These are phyloP conservation scores for Puntigrus tetrazona DNA, from an alignment of 2,113 vertebrate species.

Conservation along the genomic window DNA sequence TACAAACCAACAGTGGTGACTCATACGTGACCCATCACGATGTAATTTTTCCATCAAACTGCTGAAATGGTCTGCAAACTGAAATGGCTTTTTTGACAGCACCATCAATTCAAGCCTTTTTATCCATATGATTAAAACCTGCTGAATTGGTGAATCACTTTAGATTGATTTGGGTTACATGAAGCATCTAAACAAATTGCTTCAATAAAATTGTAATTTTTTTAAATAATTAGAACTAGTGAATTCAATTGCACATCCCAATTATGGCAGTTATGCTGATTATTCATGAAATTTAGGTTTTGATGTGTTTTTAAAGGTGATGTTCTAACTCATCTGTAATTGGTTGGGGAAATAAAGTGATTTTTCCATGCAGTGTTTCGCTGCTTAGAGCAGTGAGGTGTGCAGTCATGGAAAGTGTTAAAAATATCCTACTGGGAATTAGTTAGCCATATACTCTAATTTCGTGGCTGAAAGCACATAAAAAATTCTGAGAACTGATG, in stretches of 20 bases:
- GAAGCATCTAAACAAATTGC: not conserved
- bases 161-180: not conserved
- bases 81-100: slow-evolving; percentile 28
- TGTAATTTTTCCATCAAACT: slow-evolving; percentile 61
- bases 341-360: not conserved
- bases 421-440: slow-evolving; percentile 60
- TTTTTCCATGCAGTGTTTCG: slow-evolving; percentile 16
- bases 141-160: not conserved
- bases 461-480: slow-evolving; percentile 46
- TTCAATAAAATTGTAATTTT: not conserved
- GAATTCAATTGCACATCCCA: not conserved
- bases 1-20: slow-evolving; percentile 38
- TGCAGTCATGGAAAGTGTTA: slow-evolving; percentile 63
- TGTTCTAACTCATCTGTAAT: not conserved
- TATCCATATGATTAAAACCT: not conserved
- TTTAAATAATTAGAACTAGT: not conserved
- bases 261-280: not conserved
- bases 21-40: slow-evolving; percentile 52
- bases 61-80: slow-evolving; percentile 39
- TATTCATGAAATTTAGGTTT: not conserved
- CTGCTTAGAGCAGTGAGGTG: slow-evolving; percentile 51
- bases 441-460: slow-evolving; percentile 63
- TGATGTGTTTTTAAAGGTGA: not conserved
- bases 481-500: not conserved
- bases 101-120: slow-evolving; percentile 37